Conservation (phyloP, 30 jellyfish, hydroid and myxozoan species). For the Aurelia sp. region DNA sequence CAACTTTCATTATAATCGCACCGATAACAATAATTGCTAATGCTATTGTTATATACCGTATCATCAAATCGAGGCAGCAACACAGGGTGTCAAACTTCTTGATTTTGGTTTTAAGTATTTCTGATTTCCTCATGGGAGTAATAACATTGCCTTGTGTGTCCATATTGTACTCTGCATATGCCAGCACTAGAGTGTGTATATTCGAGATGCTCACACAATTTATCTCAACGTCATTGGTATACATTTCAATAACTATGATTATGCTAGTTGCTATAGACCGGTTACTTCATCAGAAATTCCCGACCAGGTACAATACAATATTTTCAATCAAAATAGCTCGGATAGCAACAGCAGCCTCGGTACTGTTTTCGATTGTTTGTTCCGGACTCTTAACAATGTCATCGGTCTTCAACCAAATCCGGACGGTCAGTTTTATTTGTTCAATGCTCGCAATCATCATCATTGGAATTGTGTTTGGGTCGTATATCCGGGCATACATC, state of each 20-base stretch:
- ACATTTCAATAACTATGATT: constrained; percentile 36
- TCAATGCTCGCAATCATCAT: constrained; percentile 13
- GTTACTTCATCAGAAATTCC: constrained; percentile 45
- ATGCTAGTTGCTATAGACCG: constrained; percentile 61
- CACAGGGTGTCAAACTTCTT: constrained; percentile 40
- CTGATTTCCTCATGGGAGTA: constrained; percentile 32
- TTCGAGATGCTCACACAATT: constrained; percentile 52
- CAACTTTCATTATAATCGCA: constrained; percentile 11
- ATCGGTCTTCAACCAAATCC: constrained; percentile 35
- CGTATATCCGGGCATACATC: constrained; percentile 34
- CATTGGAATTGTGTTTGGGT: constrained; percentile 19
- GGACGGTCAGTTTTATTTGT: constrained; percentile 7
- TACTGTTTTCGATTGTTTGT: neutral
- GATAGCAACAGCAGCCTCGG: neutral
- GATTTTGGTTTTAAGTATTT: constrained; percentile 24
- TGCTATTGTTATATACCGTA: constrained; percentile 37
- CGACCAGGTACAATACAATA: neutral
- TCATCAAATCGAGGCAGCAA: constrained; percentile 14
- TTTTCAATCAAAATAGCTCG: constrained; percentile 28
- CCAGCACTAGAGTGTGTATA: constrained; percentile 10
- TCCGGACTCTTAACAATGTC: constrained; percentile 46
- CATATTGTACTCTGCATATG: constrained; percentile 24
- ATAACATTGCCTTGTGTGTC: constrained; percentile 31
- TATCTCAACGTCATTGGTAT: constrained; percentile 31
- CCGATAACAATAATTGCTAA: constrained; percentile 34